Base-by-base conservation (phyloP, 2,888 invertebrate species). In the Diaphora mendica region DNA sequence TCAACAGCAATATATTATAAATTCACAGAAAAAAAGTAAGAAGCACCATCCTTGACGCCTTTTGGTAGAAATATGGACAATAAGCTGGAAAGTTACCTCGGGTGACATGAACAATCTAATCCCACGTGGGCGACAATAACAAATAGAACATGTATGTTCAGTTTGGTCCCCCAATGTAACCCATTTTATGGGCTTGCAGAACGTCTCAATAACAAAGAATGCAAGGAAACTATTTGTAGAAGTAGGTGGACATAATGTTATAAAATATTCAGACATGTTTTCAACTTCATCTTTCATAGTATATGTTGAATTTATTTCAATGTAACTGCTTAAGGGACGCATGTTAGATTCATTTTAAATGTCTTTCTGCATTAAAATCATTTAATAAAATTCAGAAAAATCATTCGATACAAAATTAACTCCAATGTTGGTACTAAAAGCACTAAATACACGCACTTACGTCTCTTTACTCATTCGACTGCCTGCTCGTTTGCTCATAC, bases 31-130 rank as follows among this genome's bases (percentile, higher is more conserved):
- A 30, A 44, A 44, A 15, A 15, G 44, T 44, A 44, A 26, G 13
- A 69, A 72, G 68, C 73, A 72, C 77, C 55, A 4, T 35, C 0
- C 44, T 13, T 68, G 73, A 74, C 70, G 73, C 72, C 68, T 77
- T 68, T 48, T 62, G 79, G 70, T 74, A 77, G 76, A 74, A 74
- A 76, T 77, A 78, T 69, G 30, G 66, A 77, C 80, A 82, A 81
- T 85, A 79, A 79, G 69, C 62, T 79, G 74, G 77, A 77, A 73
- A 80, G 78, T 75, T 67, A 75, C 73, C 70, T 33, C 9, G 9
- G 65, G 73, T 64, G 73, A 70, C 44, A 80, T 70, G 77, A 75
- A 71, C 74, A 77, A 77, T 79, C 75, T n/a, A 70, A 72, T 73
- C n/a, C 30, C 26, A 62, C 30, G 62, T 62, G 26, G 62, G 62